These are phyloP conservation scores for Aldabrachelys gigantea DNA, from an alignment of 2,113 vertebrate species.

Conservation along the genomic window DNA sequence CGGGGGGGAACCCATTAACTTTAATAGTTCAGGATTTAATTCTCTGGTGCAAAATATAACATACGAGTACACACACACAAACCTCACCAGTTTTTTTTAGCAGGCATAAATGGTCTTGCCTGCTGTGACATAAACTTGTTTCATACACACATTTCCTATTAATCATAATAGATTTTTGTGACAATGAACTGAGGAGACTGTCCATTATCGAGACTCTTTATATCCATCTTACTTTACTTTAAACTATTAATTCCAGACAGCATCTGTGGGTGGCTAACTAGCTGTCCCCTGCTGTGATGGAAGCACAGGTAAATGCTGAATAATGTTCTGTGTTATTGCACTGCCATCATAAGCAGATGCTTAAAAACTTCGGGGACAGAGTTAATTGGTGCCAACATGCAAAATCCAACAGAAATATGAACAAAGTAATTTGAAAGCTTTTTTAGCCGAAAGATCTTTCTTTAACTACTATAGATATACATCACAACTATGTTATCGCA, in stretches of 20 bases:
- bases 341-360: not conserved
- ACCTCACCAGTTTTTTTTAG: not conserved
- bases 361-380: not conserved
- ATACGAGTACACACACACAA: not conserved
- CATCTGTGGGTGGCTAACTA: constrained; percentile 1
- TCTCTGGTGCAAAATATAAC: not conserved
- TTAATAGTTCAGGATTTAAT: not conserved
- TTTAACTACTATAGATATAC: not conserved
- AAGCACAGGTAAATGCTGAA: constrained; percentile 21
- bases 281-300: constrained; percentile 1
- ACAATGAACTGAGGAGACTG: constrained; percentile 33
- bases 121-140: constrained; percentile 11
- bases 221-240: constrained; percentile 28
- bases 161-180: constrained; percentile 38
- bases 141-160: constrained; percentile 17
- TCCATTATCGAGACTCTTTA: constrained; percentile 1
- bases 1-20: not conserved
- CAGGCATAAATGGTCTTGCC: constrained; percentile 15
- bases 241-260: constrained; percentile 23
- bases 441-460: not conserved
- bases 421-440: not conserved
- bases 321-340: constrained; percentile 25
- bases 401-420: not conserved
- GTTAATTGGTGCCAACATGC: constrained; percentile 19
- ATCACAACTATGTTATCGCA: constrained; percentile 35